Base-by-base conservation (phyloP, 2,797 vertebrate species). In the Coreius guichenoti region DNA sequence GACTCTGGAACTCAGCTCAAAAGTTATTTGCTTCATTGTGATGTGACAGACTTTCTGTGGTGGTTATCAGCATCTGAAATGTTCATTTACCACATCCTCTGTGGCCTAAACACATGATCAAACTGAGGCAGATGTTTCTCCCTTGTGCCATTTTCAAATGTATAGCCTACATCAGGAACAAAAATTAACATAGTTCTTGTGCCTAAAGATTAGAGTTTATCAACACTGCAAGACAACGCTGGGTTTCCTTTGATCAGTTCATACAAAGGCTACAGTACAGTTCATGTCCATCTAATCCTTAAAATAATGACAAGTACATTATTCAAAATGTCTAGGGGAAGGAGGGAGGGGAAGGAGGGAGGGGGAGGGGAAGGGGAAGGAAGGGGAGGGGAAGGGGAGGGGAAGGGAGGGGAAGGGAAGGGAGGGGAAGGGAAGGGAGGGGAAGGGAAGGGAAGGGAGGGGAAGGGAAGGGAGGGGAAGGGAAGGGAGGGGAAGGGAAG, bases 81-180 rank as follows among this genome's bases (percentile, higher is more conserved):
- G 3, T 65, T 65, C 16, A 4, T 45, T 61, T n/a, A 51, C 56
- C 70, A 65, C 70, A 65, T 83, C 81, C 81, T 82, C 39, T 61
- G 4, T 49, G 39, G 43, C 1, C 19, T 4, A 1, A 36, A 49
- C 56, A 65, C 26, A 49, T 75, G 43, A 74, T 49, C 31, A 19
- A 36, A 36, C 31, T 23, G 21, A 54, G 11, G 14, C 65, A 80
- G 45, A 36, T n/a, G 69, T 45, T 47, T 33, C 43, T 47, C 26
- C 5, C 11, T 49, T 82, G 2, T 33, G 49, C 12, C 19, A 29
- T 45, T 45, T 58, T 23, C 6, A 23, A 7, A 31, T 26, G 11
- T 26, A 23, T 17, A 43, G 39, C 36, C 36, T 36, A 49, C 29
- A 54, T 63, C 26, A 63, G 6, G 26, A 63, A 47, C 31, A 17